Percentiles rank a stretch among this genome's conserved stretches.
Conservation (phyloP, 2,113 vertebrate species). For the Rhea americana region DNA sequence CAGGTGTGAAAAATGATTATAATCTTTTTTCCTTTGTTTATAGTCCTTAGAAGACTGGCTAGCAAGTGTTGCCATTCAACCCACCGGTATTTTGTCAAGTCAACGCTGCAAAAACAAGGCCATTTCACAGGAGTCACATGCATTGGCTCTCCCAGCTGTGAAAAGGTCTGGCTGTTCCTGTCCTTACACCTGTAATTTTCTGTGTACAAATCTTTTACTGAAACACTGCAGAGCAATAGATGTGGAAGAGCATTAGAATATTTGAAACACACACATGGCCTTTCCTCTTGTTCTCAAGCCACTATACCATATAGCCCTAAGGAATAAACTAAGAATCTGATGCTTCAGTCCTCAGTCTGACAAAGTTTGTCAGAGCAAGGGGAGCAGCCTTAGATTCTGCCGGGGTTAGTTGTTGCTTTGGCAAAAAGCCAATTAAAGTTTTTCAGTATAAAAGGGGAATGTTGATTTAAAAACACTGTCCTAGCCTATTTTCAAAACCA, state of each 20-base stretch:
- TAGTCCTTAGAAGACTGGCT: conserved; percentile 84
- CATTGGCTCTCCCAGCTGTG: conserved; percentile 72
- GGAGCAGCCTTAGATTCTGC: neutral
- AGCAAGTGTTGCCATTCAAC: conserved; percentile 72
- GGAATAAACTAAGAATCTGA: neutral
- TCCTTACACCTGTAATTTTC: neutral
- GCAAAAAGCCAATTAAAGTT: neutral
- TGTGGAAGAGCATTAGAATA: conserved; percentile 4
- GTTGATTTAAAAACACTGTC: neutral
- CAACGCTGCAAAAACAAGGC: conserved; percentile 64
- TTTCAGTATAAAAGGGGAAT: neutral
- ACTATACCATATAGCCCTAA: neutral
- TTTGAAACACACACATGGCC: neutral
- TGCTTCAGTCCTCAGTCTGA: neutral
- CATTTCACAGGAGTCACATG: conserved; percentile 26
- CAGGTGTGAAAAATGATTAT: neutral
- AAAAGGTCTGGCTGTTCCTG: conserved; percentile 75
- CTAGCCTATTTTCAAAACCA: neutral
- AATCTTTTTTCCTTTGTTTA: conserved; percentile 7
- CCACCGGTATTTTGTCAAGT: conserved; percentile 21
- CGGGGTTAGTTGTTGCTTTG: neutral
- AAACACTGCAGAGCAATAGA: neutral
- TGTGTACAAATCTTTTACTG: neutral
- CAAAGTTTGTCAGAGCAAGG: neutral
- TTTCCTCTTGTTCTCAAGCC: neutral